Evolutionary conservation across 2,888 invertebrate genomes (phyloP), one percentile per base, ranked within the genome.

Genomic region (Pyrochroa serraticornis): DNA sequence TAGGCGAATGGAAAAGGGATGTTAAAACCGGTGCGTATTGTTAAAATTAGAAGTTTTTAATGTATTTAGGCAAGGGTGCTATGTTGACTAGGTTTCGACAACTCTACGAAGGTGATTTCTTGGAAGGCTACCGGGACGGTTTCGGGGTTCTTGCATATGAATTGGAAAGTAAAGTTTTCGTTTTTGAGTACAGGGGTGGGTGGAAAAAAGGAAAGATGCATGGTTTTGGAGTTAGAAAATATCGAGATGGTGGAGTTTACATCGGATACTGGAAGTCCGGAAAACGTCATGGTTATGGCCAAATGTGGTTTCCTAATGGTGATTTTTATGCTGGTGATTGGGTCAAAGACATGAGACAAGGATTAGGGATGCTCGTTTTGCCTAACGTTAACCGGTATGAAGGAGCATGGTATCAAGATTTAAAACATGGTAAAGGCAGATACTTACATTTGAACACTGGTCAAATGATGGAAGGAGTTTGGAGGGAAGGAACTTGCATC

Each of bases 21-120:
- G 65, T 73, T 46, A 79, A 78, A 64, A 67, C 75, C 49, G 82
- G 82, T 69, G 69, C 66, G 64, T 55, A 35, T 35, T 3, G 14
- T 32, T 38, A 7, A 13, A 12, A 50, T 9, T 32, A 22, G 3
- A 5, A 5, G 3, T 3, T 22, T 22, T 22, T 22, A 22, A 22
- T 22, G 34, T 55, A 61, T 69, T 37, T 72, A 85, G 85, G 85
- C 7, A 84, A 83, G 73, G 85, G 85, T 13, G 62, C 67, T 1
- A 80, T 82, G 68, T 64, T 80, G 44, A 83, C 84, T 1, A 75
- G 77, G 33, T 74, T 70, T 35, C 80, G 81, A 33, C 80, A 82
- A 72, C 70, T 85, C n/a, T 88, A 87, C 64, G 86, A 87, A 79
- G 87, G 87, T 0, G 83, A 86, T 65, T 86, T 86, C 83, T 69